Conservation (phyloP, 2,888 invertebrate species). For the Caenorhabditis panamensis region DNA sequence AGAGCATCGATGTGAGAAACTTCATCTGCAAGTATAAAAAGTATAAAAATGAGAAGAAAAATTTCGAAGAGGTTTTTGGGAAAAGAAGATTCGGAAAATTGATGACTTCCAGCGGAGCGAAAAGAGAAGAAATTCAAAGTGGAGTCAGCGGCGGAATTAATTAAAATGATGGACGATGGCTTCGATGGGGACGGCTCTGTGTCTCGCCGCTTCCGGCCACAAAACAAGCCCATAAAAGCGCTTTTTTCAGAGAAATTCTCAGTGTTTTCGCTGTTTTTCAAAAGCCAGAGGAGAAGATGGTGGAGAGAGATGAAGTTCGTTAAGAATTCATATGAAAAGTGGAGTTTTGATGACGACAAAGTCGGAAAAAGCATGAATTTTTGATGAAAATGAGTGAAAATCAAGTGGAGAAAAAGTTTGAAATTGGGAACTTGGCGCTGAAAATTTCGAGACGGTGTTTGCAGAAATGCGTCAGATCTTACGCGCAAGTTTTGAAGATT, state of each 20-base stretch:
- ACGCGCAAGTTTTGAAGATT: conserved; percentile 5
- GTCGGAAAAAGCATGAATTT: no score
- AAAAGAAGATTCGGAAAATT: conserved; percentile 7
- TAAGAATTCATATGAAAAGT: conserved; percentile 23
- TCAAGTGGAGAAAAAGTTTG: conserved; percentile 5
- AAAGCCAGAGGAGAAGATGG: background rate
- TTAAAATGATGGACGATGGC: conserved; percentile 54
- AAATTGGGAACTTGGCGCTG: background rate
- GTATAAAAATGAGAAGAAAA: no score
- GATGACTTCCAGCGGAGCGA: background rate
- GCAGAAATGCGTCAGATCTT: conserved; percentile 2
- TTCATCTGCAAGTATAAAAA: no score
- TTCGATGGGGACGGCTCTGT: conserved; percentile 2
- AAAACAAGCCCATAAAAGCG: conserved; percentile 39
- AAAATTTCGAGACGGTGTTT: background rate
- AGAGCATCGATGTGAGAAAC: conserved; percentile 51
- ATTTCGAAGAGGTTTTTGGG: background rate
- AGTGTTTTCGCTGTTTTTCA: conserved; percentile 3
- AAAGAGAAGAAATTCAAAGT: conserved; percentile 2
- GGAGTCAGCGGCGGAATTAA: conserved; percentile 39
- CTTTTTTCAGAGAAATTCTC: background rate
- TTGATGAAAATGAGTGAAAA: conserved; percentile 2
- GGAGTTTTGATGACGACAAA: conserved; percentile 36
- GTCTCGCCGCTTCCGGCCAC: background rate
- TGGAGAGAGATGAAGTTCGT: conserved; percentile 26